Base-by-base conservation (phyloP, 2,888 invertebrate genomes). In the Orthonychiurus folsomi region DNA sequence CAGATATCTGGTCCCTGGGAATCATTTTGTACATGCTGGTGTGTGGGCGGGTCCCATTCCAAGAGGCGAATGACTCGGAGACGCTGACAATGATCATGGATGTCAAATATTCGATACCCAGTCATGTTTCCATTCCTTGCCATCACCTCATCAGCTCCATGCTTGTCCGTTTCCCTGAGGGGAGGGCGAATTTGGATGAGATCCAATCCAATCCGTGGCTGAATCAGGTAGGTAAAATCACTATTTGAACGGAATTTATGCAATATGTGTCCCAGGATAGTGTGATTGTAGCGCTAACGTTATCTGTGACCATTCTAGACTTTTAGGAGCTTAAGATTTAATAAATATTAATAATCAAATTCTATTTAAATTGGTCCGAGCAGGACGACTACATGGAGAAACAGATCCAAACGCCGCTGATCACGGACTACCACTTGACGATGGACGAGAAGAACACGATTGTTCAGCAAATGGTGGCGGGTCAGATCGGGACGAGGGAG, bases 81-180 rank as follows among this genome's bases (percentile, higher is more conserved):
- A 99, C 99, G 0, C 81, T 99, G 61, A 97, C 95, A 28, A 96
- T 94, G 92, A 99, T 99, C 71, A 93, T 99, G 91, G 97, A 99
- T 79, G 97, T 97, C 81, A 94, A 94, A 81, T 99, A 95, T 78
- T 86, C 87, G 63, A 87, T 95, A 75, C 95, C 97, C 61, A 78
- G 83, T 27, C 89, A 93, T 79, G 86, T 99, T 69, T 90, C 94
- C 15, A 81, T 83, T 60, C 85, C 86, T 65, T 97, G 97, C 79
- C 86, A 86, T 80, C 84, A 84, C 74, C 81, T 99, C 71, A 96
- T 99, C 76, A 86, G 86, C 15, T 84, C 85, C 75, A 96, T 99
- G 96, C 80, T 99, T 73, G 88, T 94, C 26, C 83, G 94, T 67
- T 92, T 94, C 77, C 97, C 99, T 1, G 88, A 89, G 73, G 88